Conservation (phyloP, 2,888 invertebrate genomes). For the Anthophora plumipes region DNA sequence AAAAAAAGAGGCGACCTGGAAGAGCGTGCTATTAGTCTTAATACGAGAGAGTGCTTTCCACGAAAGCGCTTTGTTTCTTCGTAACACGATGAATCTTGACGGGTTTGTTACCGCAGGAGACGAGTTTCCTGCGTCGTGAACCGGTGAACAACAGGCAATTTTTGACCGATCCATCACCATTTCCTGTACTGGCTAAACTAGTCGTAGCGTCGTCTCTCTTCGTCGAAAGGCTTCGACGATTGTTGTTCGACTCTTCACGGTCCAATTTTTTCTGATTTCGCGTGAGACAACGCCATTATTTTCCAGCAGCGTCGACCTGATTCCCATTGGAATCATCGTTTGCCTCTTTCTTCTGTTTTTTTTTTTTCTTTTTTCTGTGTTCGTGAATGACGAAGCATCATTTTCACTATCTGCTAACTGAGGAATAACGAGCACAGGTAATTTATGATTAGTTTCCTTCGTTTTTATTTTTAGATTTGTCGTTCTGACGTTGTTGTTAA, state of each 20-base stretch:
- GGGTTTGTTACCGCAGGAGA: slow-evolving; percentile 3
- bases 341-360: no score
- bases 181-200: not conserved
- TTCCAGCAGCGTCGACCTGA: slow-evolving; percentile 10
- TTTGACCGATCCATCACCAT: slow-evolving; percentile 27
- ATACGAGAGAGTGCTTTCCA: slow-evolving; percentile 39
- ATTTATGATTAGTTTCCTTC: not conserved
- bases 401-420: slow-evolving; percentile 3
- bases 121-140: not conserved
- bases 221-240: not conserved
- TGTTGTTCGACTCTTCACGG: not conserved
- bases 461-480: not conserved
- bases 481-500: no score
- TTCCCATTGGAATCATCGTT: slow-evolving; percentile 33
- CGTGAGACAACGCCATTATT: slow-evolving; percentile 25
- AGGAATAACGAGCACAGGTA: not conserved
- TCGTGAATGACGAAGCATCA: slow-evolving; percentile 20
- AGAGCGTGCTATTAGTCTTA: slow-evolving; percentile 45
- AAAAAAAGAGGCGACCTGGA: slow-evolving; percentile 15
- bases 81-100: slow-evolving; percentile 13
- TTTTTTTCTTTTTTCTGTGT: not conserved
- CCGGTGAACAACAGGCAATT: slow-evolving; percentile 8
- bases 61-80: slow-evolving; percentile 23
- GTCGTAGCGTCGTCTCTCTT: not conserved
- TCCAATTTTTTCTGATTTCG: slow-evolving; percentile 18